Percentiles rank a stretch among this genome's conserved stretches.
These are phyloP conservation scores for Habropoda laboriosa DNA, from an alignment of 1,140 invertebrate genomes.

Conservation along the genomic window DNA sequence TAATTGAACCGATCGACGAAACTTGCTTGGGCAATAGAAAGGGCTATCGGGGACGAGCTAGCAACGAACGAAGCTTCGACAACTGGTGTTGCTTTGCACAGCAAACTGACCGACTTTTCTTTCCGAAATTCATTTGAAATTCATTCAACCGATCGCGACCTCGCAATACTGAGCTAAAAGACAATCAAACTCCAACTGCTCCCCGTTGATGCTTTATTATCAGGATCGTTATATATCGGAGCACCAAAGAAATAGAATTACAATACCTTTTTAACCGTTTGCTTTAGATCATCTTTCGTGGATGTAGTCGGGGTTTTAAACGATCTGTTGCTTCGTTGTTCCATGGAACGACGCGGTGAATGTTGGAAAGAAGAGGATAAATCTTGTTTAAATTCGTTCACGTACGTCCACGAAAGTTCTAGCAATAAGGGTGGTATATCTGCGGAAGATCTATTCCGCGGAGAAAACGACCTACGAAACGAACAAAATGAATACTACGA, in stretches of 20 bases:
- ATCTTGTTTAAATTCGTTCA: slow-evolving; percentile 18
- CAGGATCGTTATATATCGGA: background rate
- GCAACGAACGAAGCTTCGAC: background rate
- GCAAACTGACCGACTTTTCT: background rate
- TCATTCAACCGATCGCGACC: background rate
- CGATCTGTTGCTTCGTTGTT: background rate
- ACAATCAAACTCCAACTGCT: slow-evolving; percentile 49
- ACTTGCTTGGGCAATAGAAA: background rate
- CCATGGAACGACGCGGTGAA: background rate
- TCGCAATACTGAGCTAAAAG: slow-evolving; percentile 1
- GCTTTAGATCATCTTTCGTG: background rate
- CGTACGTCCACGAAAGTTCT: slow-evolving; percentile 37
- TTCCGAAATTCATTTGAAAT: background rate
- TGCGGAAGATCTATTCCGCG: slow-evolving; percentile 32
- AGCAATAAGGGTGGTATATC: slow-evolving; percentile 76
- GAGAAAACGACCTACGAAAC: slow-evolving; percentile 1
- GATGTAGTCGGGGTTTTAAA: slow-evolving; percentile 33
- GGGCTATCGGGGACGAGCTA: background rate
- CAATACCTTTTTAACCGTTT: background rate
- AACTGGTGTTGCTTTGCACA: background rate
- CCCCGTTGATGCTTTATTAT: background rate
- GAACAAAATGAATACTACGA: slow-evolving; percentile 15
- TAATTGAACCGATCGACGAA: too few relatives aligned
- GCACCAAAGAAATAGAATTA: background rate
- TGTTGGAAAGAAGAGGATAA: background rate